Evolutionary conservation across 2,888 invertebrate genomes (phyloP).

Genomic region (Diaphora mendica): DNA sequence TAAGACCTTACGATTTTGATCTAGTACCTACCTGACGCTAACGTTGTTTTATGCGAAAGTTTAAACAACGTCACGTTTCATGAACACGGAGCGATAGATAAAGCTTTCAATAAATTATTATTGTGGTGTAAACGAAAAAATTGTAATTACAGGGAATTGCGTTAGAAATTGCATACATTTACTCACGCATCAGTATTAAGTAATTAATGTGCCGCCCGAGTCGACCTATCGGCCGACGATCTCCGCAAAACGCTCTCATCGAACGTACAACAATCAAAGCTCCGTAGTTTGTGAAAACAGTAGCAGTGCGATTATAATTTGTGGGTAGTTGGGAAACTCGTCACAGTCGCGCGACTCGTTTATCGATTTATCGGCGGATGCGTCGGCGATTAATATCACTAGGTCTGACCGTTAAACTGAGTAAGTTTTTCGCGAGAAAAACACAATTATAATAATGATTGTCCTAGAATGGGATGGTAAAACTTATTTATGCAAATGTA

Average conservation of each 20-base stretch:
- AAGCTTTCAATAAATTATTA: conserved; percentile 80
- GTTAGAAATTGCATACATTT: conserved; percentile 80
- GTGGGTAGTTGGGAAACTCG: conserved; percentile 76
- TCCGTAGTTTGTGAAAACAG: conserved; percentile 70
- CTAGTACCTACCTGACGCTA: conserved; percentile 43
- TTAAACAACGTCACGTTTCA: conserved; percentile 74
- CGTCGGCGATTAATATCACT: conserved; percentile 77
- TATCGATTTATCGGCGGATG: conserved; percentile 84
- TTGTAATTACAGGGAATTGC: conserved; percentile 74
- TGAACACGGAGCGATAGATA: conserved; percentile 79
- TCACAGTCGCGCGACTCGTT: conserved; percentile 79
- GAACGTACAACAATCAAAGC: conserved; percentile 73
- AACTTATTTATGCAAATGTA: conserved; percentile 81
- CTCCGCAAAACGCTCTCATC: conserved; percentile 71
- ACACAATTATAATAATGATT: conserved; percentile 83
- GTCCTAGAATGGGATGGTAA: conserved; percentile 81
- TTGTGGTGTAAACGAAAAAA: conserved; percentile 74
- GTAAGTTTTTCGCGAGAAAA: conserved; percentile 80
- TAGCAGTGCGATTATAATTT: conserved; percentile 74
- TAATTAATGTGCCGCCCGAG: conserved; percentile 77
- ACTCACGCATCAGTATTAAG: conserved; percentile 83
- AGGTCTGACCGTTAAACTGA: conserved; percentile 74
- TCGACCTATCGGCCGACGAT: conserved; percentile 77
- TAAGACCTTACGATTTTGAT: conserved; percentile 54
- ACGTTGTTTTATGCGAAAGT: conserved; percentile 70